phyloP scores from a whole-genome alignment of 2,888 invertebrate species.

The Clanis bilineata region DNA sequence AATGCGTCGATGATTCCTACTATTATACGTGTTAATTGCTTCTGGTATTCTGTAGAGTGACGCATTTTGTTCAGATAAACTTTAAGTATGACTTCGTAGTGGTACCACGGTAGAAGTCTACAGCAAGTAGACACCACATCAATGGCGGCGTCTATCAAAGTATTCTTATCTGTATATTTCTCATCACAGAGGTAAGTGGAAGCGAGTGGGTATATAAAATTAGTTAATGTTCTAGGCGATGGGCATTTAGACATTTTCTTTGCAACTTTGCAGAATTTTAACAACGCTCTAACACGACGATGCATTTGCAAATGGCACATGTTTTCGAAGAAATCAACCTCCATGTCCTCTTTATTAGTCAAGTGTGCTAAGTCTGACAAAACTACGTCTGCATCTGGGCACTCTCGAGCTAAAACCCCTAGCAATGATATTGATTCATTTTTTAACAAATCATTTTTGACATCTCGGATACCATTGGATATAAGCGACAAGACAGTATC shows the following conservation, averaged over 20 bases:
- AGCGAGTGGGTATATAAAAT: slow-evolving; percentile 93
- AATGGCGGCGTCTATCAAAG: slow-evolving; percentile 92
- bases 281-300: slow-evolving; percentile 90
- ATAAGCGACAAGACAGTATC: slow-evolving; percentile 88
- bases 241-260: slow-evolving; percentile 83
- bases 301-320: slow-evolving; percentile 94
- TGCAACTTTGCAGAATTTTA: slow-evolving; percentile 87
- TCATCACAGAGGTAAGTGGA: slow-evolving; percentile 90
- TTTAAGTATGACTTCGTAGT: slow-evolving; percentile 91
- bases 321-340: slow-evolving; percentile 97
- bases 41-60: slow-evolving; percentile 88
- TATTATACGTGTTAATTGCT: slow-evolving; percentile 89
- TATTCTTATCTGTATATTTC: slow-evolving; percentile 88
- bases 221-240: slow-evolving; percentile 87
- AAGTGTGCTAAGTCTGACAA: slow-evolving; percentile 86
- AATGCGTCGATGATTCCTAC: slow-evolving; percentile 93
- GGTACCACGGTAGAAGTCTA: slow-evolving; percentile 92
- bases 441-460: slow-evolving; percentile 86
- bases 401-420: slow-evolving; percentile 88
- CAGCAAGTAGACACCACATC: slow-evolving; percentile 90
- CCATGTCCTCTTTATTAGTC: slow-evolving; percentile 87
- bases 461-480: slow-evolving; percentile 87
- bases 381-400: slow-evolving; percentile 86
- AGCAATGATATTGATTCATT: slow-evolving; percentile 91
- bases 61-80: slow-evolving; percentile 90